Evolutionary conservation across 2,113 vertebrate species (phyloP), one percentile per base, ranked within the genome.

Genomic region (Oreotrochilus melanogaster): DNA sequence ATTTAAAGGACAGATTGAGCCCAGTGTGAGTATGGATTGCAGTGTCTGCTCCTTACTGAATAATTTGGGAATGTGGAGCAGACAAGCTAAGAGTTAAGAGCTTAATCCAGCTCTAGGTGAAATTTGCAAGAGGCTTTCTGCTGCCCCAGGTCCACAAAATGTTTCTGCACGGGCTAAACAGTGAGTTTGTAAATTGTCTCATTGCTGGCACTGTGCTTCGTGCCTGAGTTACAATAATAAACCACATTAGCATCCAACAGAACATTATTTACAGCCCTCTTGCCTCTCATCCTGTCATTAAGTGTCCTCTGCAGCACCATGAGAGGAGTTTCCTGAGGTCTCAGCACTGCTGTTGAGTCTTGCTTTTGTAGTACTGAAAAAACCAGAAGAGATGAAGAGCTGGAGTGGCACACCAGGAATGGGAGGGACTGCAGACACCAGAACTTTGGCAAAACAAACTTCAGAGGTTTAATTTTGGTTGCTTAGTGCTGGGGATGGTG

Each of bases 1-100:
- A 73, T 92, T 90, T 92, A 88, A 92, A 92, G 95, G 78, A 93
- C 86, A 90, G 75, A 90, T 90, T 62, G 87, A 85, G 67, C 10
- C 1, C 84, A 82, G 67, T 66, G 21, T 70, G 82, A 80, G 71
- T 96, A 76, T 73, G 62, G 87, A 86, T 93, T 88, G 94, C 85
- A 73, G 60, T 23, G 64, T 48, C 90, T 95, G 82, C 67, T 48
- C 64, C 28, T 17, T 61, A 31, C 88, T 95, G 92, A 97, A 93
- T 95, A 88, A 96, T 95, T 86, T 82, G 92, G 86, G 70, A 75
- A 15, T 18, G 28, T 13, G 78, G 92, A 79, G 61, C 71, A 90
- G 72, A 90, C 64, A n/a, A 5, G 2, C 6, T 17, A 83, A 90
- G 86, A 92, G 83, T 80, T 71, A 94, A 90, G 35, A 50, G 85